Evolutionary conservation across 2,888 invertebrate species (phyloP).

Genomic region (Entomobrya multifasciata): DNA sequence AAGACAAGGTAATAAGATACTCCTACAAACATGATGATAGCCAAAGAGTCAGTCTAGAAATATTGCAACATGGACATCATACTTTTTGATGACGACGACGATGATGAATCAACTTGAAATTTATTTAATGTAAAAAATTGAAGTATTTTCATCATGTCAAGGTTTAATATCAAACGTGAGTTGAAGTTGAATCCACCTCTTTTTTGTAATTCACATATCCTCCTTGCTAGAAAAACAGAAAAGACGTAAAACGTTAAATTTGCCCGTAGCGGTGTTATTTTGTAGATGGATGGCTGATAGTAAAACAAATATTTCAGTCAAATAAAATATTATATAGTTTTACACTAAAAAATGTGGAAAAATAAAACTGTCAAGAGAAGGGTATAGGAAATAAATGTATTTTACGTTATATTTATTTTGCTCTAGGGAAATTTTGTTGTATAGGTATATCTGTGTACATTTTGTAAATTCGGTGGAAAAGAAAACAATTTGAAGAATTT

Average conservation of each 20-base stretch:
- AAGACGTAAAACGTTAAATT: no score
- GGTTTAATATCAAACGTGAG: constrained; percentile 29
- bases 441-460: no score
- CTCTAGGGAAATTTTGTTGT: background rate
- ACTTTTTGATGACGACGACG: no score
- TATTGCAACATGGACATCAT: no score
- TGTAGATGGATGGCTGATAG: no score
- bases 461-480: no score
- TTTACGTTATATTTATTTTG: no score
- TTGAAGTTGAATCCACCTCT: no score
- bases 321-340: background rate
- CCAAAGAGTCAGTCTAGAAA: no score
- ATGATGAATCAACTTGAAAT: background rate
- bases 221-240: background rate
- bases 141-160: constrained; percentile 23
- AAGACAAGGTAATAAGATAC: background rate
- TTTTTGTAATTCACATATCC: no score
- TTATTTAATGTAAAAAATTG: background rate
- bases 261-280: background rate
- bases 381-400: no score
- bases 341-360: constrained; percentile 4
- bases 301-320: background rate
- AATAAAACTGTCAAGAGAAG: constrained; percentile 18
- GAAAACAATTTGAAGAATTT: background rate
- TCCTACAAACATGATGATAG: background rate